Conservation (phyloP, 2,888 invertebrate species). For the Morpho achilles region DNA sequence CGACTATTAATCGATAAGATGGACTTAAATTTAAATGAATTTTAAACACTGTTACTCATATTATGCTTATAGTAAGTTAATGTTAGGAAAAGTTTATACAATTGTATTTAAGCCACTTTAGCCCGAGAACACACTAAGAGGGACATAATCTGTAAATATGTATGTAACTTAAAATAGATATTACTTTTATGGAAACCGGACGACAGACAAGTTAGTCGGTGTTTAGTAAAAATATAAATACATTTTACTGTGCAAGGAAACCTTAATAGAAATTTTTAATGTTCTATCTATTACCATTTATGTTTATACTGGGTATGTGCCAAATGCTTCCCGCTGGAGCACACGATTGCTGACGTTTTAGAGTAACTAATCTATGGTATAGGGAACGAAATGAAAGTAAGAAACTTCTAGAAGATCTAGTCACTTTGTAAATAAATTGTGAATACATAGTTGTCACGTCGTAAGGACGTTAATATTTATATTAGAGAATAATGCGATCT, state of each 20-base stretch:
- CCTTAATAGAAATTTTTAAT: conserved; percentile 29
- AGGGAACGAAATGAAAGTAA: conserved; percentile 54
- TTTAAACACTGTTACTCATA: conserved; percentile 74
- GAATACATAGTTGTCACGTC: conserved; percentile 74
- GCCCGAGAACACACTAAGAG: conserved; percentile 48
- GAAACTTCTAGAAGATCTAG: conserved; percentile 70
- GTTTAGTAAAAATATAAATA: conserved; percentile 34
- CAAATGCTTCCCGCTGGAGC: conserved; percentile 67
- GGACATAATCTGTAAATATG: conserved; percentile 54
- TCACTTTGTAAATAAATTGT: conserved; percentile 78
- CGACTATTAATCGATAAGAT: conserved; percentile 61
- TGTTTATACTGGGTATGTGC: conserved; percentile 70
- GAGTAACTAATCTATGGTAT: conserved; percentile 52
- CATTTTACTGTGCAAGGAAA: conserved; percentile 43
- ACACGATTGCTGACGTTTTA: conserved; percentile 57
- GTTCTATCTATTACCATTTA: conserved; percentile 44
- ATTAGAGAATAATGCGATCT: conserved; percentile 73
- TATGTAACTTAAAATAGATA: conserved; percentile 46
- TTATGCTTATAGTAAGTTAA: conserved; percentile 70
- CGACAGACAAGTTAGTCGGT: conserved; percentile 28
- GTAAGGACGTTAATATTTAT: conserved; percentile 68
- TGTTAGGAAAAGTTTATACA: conserved; percentile 74
- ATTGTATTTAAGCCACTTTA: conserved; percentile 65
- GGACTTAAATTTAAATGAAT: conserved; percentile 68
- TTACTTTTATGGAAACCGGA: conserved; percentile 38